Percentiles rank a stretch among this genome's conserved stretches.
phyloP scores from a whole-genome alignment of 37 sponge, comb jelly and placozoan genomes.

The Geodia barretti region DNA sequence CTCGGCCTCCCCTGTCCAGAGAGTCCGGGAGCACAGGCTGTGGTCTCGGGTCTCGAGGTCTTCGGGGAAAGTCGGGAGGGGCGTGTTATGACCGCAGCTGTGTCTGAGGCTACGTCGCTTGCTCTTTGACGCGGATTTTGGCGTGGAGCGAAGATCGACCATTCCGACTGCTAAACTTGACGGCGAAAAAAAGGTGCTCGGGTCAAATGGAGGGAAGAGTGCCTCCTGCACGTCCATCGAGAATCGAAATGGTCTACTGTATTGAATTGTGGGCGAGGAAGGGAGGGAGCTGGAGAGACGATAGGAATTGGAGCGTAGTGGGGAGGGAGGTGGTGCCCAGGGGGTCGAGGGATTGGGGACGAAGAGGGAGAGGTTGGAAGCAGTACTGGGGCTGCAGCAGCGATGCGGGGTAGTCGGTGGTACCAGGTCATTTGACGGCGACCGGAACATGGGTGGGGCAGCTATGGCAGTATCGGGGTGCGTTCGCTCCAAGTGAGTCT shows the following conservation, averaged over 20 bases:
- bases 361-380: constrained; percentile 41
- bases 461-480: background rate
- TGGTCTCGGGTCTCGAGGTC: background rate
- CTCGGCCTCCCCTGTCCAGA: background rate
- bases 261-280: constrained; percentile 16
- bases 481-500: background rate
- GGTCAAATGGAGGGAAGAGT: background rate
- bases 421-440: background rate
- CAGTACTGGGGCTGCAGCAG: constrained; percentile 33
- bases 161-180: background rate
- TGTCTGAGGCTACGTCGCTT: background rate
- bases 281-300: constrained; percentile 7
- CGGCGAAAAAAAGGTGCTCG: background rate
- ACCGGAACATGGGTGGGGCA: background rate
- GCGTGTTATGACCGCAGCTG: background rate
- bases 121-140: background rate
- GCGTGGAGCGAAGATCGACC: background rate
- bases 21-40: background rate
- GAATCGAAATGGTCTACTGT: constrained; percentile 8
- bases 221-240: background rate
- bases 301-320: background rate
- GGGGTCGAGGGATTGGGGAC: constrained; percentile 49
- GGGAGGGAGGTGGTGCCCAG: constrained; percentile 64
- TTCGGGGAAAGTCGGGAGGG: background rate
- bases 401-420: constrained; percentile 13